phyloP scores from a whole-genome alignment of 2,797 vertebrate genomes.

The Paguma larvata region DNA sequence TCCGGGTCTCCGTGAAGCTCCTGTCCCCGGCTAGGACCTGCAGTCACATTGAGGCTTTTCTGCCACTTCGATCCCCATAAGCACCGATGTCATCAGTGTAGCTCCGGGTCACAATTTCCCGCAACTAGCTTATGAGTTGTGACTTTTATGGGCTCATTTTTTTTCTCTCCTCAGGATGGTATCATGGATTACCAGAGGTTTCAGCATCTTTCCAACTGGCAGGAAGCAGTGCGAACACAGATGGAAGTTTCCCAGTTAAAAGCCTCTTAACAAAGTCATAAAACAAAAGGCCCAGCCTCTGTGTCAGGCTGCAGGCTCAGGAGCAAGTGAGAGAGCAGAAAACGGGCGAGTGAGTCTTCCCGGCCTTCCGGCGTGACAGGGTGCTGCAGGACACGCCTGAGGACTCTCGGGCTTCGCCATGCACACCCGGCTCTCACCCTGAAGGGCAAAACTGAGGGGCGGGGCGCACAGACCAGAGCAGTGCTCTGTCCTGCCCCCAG shows the following conservation, averaged over 20 bases:
- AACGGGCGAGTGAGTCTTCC: neutral
- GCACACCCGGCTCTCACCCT: neutral
- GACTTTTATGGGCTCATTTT: constrained; percentile 61
- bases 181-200: constrained; percentile 32
- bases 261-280: constrained; percentile 51
- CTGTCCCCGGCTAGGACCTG: neutral
- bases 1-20: neutral
- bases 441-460: neutral
- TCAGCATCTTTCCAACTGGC: constrained; percentile 65
- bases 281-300: constrained; percentile 45
- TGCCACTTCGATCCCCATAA: neutral
- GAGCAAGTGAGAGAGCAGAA: neutral
- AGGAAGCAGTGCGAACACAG: constrained; percentile 37
- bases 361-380: neutral
- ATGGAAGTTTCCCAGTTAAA: constrained; percentile 60
- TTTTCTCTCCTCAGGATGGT: neutral
- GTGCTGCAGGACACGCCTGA: neutral
- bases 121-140: constrained; percentile 37
- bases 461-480: too few relatives aligned
- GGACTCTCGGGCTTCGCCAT: neutral
- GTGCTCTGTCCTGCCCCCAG: accelerated
- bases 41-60: neutral
- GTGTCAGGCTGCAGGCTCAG: neutral
- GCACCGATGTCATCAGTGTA: neutral
- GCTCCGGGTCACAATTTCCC: constrained; percentile 29